phyloP scores from a whole-genome alignment of 30 jellyfish, hydroid and myxozoan genomes.

The Cassiopea andromeda region DNA sequence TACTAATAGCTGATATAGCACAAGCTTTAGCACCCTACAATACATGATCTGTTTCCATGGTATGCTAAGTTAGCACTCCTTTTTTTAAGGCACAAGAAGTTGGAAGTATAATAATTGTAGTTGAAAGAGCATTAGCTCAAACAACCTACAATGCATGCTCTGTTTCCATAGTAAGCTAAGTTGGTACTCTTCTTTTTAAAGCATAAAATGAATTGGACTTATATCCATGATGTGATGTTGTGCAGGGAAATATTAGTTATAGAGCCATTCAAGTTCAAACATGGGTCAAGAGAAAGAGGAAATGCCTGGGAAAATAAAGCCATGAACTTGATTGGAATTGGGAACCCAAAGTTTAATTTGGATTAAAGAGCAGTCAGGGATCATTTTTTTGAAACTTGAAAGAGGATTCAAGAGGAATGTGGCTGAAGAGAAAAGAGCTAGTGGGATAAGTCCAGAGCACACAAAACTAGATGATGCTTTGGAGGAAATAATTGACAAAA shows the following conservation, averaged over 20 bases:
- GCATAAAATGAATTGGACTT: slow-evolving; percentile 16
- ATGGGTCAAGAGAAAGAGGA: slow-evolving; percentile 22
- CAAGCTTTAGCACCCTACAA: too few species aligned
- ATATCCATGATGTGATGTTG: not conserved
- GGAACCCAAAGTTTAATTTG: not conserved
- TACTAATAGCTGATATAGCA: too few species aligned
- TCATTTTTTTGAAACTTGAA: not conserved
- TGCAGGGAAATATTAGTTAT: slow-evolving; percentile 24
- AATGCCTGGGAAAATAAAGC: slow-evolving; percentile 10
- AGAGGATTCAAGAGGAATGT: not conserved
- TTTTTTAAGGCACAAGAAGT: too few species aligned
- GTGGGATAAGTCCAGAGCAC: too few species aligned
- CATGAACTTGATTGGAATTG: not conserved
- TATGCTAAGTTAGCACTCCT: too few species aligned
- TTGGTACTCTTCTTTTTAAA: not conserved
- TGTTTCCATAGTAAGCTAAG: not conserved
- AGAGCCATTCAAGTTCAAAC: slow-evolving; percentile 16
- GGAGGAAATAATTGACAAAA: too few species aligned
- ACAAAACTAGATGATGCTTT: too few species aligned
- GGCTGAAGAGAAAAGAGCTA: too few species aligned
- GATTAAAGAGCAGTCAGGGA: not conserved
- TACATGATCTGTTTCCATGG: too few species aligned
- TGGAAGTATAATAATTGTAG: not conserved
- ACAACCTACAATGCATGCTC: not conserved
- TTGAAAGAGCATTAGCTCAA: not conserved